Percentiles rank a stretch among this genome's conserved stretches.
phyloP scores from a whole-genome alignment of 1,140 invertebrate species.

The Pseudomyrmex dendroicus region DNA sequence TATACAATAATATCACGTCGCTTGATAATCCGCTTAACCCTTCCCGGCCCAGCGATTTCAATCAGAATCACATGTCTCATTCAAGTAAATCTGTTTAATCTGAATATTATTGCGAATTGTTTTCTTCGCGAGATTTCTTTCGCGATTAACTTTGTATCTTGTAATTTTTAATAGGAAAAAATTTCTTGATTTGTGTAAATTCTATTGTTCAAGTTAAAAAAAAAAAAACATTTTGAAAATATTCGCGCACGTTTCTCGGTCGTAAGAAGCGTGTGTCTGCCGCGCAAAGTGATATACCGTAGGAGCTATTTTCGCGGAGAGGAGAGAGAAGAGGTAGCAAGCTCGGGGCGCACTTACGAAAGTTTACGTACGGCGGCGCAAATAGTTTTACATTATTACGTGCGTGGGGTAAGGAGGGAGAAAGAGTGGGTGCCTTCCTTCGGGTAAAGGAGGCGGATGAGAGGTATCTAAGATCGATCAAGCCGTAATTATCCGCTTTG shows the following conservation, averaged over 20 bases:
- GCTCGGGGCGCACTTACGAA: constrained; percentile 58
- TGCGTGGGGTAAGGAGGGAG: constrained; percentile 12
- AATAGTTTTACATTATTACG: constrained; percentile 63
- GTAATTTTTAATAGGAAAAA: no score
- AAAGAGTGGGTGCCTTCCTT: no score
- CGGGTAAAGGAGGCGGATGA: background rate
- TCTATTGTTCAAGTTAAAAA: no score
- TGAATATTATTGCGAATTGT: background rate
- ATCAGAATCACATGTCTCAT: constrained; percentile 53
- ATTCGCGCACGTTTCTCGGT: background rate
- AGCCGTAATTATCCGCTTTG: constrained; percentile 69
- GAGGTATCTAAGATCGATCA: constrained; percentile 63
- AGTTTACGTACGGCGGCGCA: constrained; percentile 51
- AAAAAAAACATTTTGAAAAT: constrained; percentile 2
- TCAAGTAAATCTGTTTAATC: constrained; percentile 49
- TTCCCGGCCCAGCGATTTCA: constrained; percentile 48
- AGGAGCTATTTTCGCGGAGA: constrained; percentile 16
- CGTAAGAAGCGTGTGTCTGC: constrained; percentile 27
- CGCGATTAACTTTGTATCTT: background rate
- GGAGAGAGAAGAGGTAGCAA: constrained; percentile 11
- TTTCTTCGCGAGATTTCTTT: constrained; percentile 9
- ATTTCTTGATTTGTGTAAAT: no score
- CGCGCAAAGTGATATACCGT: constrained; percentile 41
- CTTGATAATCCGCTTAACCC: constrained; percentile 59
- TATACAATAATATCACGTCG: constrained; percentile 58